phyloP scores from a whole-genome alignment of 2,888 invertebrate genomes.

The Nomada flava region DNA sequence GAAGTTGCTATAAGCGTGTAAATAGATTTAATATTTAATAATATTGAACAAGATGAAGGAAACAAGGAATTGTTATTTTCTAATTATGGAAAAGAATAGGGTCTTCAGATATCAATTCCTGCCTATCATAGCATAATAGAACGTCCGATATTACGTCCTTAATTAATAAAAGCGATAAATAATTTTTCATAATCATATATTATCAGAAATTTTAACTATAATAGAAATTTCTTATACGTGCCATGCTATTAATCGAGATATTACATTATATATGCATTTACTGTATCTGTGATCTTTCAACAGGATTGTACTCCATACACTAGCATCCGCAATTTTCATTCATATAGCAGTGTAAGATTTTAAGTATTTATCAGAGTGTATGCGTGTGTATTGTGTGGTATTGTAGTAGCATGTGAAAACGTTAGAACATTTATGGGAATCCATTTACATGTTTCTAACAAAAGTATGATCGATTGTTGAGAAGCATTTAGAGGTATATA shows the following conservation, averaged over 20 bases:
- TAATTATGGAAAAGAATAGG: conserved; percentile 52
- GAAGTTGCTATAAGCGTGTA: conserved; percentile 48
- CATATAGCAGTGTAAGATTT: conserved; percentile 42
- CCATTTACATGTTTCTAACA: conserved; percentile 74
- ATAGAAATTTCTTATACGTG: conserved; percentile 38
- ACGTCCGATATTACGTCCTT: conserved; percentile 51
- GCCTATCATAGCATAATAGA: conserved; percentile 62
- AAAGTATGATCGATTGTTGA: conserved; percentile 54
- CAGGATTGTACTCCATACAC: conserved; percentile 44
- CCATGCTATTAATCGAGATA: conserved; percentile 40
- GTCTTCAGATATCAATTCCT: conserved; percentile 63
- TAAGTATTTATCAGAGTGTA: conserved; percentile 57
- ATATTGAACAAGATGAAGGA: conserved; percentile 36
- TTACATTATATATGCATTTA: conserved; percentile 44
- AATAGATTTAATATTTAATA: conserved; percentile 41
- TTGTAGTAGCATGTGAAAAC: conserved; percentile 37
- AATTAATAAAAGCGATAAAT: conserved; percentile 36
- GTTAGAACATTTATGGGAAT: conserved; percentile 51
- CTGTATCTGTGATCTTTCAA: conserved; percentile 60
- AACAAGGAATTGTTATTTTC: conserved; percentile 56
- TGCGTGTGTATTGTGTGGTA: conserved; percentile 35
- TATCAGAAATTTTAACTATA: conserved; percentile 46
- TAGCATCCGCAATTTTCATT: conserved; percentile 43
- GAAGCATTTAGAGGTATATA: conserved; percentile 15
- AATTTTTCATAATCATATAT: conserved; percentile 59